A percentile compares a stretch with the other conserved stretches of the same genome.
These are phyloP conservation scores for Vesta saturnalis DNA, from an alignment of 2,888 invertebrate genomes.

Conservation along the genomic window DNA sequence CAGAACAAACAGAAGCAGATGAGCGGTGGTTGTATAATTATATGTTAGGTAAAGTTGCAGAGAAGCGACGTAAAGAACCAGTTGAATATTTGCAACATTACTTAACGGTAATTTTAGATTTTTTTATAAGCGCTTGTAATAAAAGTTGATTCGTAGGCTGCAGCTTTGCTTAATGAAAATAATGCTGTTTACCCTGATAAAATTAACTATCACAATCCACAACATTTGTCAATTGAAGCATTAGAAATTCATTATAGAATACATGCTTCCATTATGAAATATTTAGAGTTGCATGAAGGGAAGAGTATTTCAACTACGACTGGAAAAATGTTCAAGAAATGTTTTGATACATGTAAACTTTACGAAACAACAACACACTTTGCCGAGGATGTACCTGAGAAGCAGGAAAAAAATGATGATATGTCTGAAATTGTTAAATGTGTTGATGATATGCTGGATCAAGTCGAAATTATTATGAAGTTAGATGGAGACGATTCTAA, in stretches of 20 bases:
- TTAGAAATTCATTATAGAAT: constrained; percentile 87
- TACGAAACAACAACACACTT: constrained; percentile 27
- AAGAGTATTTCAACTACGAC: constrained; percentile 70
- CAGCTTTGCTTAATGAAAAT: constrained; percentile 79
- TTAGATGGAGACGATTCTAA: constrained; percentile 36
- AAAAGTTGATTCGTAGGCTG: constrained; percentile 65
- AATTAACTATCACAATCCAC: constrained; percentile 86
- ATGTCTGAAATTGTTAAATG: constrained; percentile 30
- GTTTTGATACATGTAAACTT: constrained; percentile 58
- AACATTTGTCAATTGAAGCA: constrained; percentile 86
- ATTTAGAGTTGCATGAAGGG: constrained; percentile 80
- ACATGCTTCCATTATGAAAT: constrained; percentile 89
- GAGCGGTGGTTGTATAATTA: constrained; percentile 94
- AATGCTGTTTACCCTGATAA: constrained; percentile 86
- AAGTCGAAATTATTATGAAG: constrained; percentile 42
- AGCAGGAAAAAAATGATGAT: constrained; percentile 21
- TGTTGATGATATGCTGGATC: constrained; percentile 44
- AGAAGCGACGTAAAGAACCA: constrained; percentile 83
- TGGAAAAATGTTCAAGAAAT: constrained; percentile 70
- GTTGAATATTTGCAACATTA: constrained; percentile 82
- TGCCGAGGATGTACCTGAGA: constrained; percentile 3
- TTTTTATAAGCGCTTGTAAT: constrained; percentile 34
- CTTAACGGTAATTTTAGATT: constrained; percentile 73
- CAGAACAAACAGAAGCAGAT: constrained; percentile 71
- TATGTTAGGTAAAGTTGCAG: constrained; percentile 95